Percentiles rank a stretch among this genome's conserved stretches.
Evolutionary conservation across 2,113 vertebrate species (phyloP).

Genomic region (Pandion haliaetus): DNA sequence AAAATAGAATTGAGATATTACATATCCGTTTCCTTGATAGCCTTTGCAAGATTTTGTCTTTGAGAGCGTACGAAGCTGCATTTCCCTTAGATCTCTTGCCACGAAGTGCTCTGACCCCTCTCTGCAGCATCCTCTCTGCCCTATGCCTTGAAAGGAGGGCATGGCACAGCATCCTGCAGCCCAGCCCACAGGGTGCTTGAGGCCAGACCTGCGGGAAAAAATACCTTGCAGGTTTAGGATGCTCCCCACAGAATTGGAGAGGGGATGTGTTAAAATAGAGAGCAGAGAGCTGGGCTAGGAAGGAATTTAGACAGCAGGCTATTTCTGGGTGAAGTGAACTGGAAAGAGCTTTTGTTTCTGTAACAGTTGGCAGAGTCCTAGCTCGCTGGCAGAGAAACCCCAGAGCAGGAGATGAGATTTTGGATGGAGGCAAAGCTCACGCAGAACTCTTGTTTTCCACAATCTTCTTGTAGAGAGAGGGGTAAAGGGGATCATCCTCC

Average conservation of each 20-base stretch:
- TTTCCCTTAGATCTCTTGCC: neutral
- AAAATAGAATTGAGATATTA: conserved; percentile 26
- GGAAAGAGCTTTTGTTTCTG: conserved; percentile 33
- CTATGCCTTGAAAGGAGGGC: neutral
- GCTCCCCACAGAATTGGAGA: neutral
- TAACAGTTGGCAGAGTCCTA: conserved; percentile 8
- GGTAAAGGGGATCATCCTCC: neutral
- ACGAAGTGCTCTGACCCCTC: neutral
- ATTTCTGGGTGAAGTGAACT: conserved; percentile 21
- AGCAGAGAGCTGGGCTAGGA: neutral
- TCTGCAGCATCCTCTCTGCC: neutral
- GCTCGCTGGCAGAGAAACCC: neutral
- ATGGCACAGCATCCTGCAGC: neutral
- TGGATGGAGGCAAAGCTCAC: neutral
- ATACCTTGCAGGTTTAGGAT: neutral
- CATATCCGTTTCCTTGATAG: neutral
- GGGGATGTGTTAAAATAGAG: neutral
- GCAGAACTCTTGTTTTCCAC: neutral
- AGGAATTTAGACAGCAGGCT: neutral
- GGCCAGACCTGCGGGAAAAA: neutral
- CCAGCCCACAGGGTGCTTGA: neutral
- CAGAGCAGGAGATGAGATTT: neutral
- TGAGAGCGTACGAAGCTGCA: neutral
- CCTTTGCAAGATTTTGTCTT: neutral
- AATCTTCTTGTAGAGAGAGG: neutral